A percentile compares a stretch with the other conserved stretches of the same genome.
Conservation (phyloP, 2,113 vertebrate species). For the Hyperoodon ampullatus region DNA sequence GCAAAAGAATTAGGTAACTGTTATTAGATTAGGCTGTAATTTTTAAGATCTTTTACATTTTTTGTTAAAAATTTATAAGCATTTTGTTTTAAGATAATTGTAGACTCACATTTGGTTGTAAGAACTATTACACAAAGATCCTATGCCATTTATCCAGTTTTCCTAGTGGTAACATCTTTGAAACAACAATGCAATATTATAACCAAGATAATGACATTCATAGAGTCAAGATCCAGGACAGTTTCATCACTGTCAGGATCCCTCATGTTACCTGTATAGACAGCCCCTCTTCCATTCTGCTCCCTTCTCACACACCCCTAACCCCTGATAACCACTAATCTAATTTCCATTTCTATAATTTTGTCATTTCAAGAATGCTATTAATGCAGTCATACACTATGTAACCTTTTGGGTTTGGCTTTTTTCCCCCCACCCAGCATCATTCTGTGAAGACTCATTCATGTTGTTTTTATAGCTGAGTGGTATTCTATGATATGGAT, state of each 20-base stretch:
- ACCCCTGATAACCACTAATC: not conserved
- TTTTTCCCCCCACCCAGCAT: accelerated
- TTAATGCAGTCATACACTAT: not conserved
- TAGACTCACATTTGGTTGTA: not conserved
- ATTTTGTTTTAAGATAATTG: not conserved
- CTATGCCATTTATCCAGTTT: not conserved
- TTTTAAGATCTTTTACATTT: not conserved
- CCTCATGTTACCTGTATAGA: accelerated
- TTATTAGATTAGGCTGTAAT: not conserved
- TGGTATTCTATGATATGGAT: accelerated
- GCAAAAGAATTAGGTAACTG: too few species aligned
- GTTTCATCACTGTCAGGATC: accelerated
- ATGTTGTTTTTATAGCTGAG: not conserved
- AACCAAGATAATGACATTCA: not conserved
- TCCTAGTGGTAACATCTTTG: not conserved
- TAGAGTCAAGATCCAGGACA: not conserved
- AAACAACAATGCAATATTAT: not conserved
- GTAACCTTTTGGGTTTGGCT: not conserved
- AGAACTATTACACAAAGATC: not conserved
- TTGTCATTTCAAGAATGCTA: not conserved
- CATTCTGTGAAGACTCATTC: not conserved
- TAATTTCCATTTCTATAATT: not conserved
- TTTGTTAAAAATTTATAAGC: not conserved
- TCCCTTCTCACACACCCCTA: accelerated
- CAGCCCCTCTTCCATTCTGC: not conserved